phyloP scores from a whole-genome alignment of 2,888 invertebrate genomes.

The Lamellibrachia satsuma region DNA sequence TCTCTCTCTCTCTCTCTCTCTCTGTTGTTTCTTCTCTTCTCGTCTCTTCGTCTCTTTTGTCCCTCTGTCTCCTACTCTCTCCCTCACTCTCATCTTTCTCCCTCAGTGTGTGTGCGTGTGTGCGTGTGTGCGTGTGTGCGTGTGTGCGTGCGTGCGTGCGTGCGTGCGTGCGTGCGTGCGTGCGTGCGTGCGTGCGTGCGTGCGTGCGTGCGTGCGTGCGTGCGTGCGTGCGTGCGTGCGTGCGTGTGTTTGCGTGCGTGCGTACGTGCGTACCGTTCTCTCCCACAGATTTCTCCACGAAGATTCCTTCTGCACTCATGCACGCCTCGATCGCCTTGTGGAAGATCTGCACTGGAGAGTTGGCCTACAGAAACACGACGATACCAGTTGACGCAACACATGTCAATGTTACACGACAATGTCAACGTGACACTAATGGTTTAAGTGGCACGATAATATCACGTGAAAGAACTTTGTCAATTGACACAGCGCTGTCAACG shows the following conservation, averaged over 20 bases:
- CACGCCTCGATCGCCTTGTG: constrained; percentile 66
- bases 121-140: too few relatives aligned
- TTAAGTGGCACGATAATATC: background rate
- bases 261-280: constrained; percentile 42
- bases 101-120: too few relatives aligned
- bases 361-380: background rate
- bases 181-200: too few relatives aligned
- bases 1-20: constrained; percentile 32
- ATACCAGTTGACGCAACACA: background rate
- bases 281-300: constrained; percentile 59
- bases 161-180: too few relatives aligned
- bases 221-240: background rate
- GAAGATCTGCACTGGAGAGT: constrained; percentile 59
- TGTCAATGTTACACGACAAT: background rate
- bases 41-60: too few relatives aligned
- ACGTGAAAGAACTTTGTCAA: background rate
- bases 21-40: too few relatives aligned
- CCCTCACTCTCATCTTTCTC: too few relatives aligned
- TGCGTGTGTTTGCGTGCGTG: background rate
- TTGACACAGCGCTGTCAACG: background rate
- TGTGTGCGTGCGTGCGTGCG: too few relatives aligned
- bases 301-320: constrained; percentile 63
- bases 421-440: background rate
- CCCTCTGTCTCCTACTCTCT: too few relatives aligned
- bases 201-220: background rate